Percentiles rank a stretch among this genome's conserved stretches.
Conservation (phyloP, 64 coral and sea anemone species). For the Stichodactyla helianthus region DNA sequence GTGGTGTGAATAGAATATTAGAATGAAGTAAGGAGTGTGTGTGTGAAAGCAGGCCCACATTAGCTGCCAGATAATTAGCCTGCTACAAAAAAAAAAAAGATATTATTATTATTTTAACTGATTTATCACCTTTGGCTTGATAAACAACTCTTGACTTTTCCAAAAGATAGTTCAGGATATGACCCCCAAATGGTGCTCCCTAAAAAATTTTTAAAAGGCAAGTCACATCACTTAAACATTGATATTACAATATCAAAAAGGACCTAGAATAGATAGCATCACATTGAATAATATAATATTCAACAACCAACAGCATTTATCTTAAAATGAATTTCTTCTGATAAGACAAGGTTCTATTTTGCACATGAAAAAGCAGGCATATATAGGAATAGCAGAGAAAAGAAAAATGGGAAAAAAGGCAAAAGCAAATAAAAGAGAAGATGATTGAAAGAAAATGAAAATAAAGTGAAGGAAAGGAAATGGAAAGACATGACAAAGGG, state of each 20-base stretch:
- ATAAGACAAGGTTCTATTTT: not conserved
- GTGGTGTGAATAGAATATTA: no score
- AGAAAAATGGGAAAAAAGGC: not conserved
- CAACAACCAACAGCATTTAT: no score
- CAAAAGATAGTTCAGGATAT: slow-evolving; percentile 95
- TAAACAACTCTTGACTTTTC: slow-evolving; percentile 98
- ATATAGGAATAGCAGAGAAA: not conserved
- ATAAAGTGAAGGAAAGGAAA: not conserved
- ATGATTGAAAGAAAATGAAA: no score
- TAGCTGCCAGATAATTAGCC: slow-evolving; percentile 36
- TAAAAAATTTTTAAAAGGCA: slow-evolving; percentile 15
- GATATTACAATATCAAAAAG: no score
- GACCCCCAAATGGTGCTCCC: slow-evolving; percentile 95
- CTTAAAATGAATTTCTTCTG: no score
- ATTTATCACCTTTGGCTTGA: slow-evolving; percentile 68
- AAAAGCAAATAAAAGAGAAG: not conserved
- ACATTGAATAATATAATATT: no score
- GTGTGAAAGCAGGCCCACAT: no score
- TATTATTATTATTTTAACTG: not conserved
- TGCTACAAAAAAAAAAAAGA: slow-evolving; percentile 80
- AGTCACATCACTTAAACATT: not conserved
- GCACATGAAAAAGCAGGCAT: not conserved
- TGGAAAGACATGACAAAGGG: no score
- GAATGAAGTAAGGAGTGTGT: no score
- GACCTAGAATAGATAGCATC: no score